Evolutionary conservation across 2,113 vertebrate genomes (phyloP), one percentile per base, ranked within the genome.

Genomic region (Lasiurus borealis): DNA sequence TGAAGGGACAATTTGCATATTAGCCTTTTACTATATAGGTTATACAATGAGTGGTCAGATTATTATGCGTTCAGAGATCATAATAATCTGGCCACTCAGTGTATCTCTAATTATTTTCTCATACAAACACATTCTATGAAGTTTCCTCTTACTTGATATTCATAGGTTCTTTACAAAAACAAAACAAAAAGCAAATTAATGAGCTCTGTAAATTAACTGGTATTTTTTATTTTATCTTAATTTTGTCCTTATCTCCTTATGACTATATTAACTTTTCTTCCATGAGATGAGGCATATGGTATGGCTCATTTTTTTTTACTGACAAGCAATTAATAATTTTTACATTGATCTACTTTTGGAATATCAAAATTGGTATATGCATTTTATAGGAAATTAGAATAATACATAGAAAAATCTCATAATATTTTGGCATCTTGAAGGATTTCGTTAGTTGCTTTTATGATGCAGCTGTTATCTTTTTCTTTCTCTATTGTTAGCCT

Each of bases 211-310:
- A n/a, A 76, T 57, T 82, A 6, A 21, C 0, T 3, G 31, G 8
- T 68, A 25, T 44, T 75, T 27, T 50, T 76, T 13, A 59, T 77
- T 88, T 90, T 95, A 36, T 48, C 40, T 75, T 78, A 62, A 81
- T 95, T 95, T 88, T 91, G 6, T 57, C 48, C 25, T 73, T 27
- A 78, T 78, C 64, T 82, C 10, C 16, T 75, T 91, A 84, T 15
- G 3, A 88, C 8, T 77, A 13, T 5, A 46, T 75, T 88, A 64
- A 46, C 16, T 85, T 77, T 93, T 14, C 31, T 77, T 68, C 36
- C 15, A 12, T 52, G 5, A 78, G 29, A 36, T 36, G 1, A 18
- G 27, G 9, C 0, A 36, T 50, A 86, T 48, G 68, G 4, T 87
- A 9, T 62, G 54, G 23, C 10, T 87, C 25, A 44, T 18, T 92